Conservation (phyloP, 1,140 invertebrate genomes). For the Achatina immaculata region DNA sequence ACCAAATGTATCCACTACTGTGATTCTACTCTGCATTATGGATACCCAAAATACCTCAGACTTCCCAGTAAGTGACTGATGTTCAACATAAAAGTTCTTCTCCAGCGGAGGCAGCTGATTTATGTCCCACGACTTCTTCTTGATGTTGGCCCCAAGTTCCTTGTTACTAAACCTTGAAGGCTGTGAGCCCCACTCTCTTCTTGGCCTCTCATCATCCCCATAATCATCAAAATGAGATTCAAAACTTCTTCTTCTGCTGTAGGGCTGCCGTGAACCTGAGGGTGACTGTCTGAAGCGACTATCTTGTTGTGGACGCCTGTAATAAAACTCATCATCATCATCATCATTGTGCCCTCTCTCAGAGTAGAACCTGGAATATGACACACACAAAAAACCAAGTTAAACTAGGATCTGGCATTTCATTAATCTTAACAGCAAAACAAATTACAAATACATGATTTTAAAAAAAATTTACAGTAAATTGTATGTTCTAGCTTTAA, state of each 20-base stretch:
- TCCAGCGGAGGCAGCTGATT: neutral
- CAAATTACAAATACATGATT: too few species aligned
- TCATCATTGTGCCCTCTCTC: neutral
- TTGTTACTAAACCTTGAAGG: neutral
- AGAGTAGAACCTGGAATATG: neutral
- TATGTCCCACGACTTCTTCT: neutral
- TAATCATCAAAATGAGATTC: neutral
- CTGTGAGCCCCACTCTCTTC: neutral
- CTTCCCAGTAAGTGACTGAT: neutral
- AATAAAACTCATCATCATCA: neutral
- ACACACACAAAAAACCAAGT: neutral
- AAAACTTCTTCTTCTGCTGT: too few species aligned
- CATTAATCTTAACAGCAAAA: too few species aligned
- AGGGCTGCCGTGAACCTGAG: neutral
- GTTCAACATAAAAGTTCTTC: slow-evolving; percentile 22
- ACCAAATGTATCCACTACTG: too few species aligned
- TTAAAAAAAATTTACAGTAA: too few species aligned
- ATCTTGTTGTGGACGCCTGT: neutral
- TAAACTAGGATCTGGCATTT: too few species aligned
- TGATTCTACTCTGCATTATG: too few species aligned
- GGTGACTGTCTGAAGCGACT: neutral
- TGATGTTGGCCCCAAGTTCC: neutral
- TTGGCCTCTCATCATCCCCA: neutral
- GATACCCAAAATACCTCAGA: neutral
- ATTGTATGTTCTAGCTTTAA: too few species aligned